Base-by-base conservation (phyloP, 1,140 invertebrate genomes). In the Cyclargus thomasi region DNA sequence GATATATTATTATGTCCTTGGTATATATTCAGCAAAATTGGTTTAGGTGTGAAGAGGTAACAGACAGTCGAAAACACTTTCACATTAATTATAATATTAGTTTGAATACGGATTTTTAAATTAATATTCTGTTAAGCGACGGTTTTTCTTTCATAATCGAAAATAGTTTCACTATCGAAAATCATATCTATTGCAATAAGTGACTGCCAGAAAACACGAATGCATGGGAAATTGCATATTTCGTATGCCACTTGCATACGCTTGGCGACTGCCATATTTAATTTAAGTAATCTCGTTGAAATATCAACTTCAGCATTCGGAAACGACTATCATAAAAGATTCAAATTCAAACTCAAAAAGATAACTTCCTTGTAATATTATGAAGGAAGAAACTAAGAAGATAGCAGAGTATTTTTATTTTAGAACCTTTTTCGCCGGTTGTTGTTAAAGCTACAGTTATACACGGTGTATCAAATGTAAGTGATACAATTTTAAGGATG, bases 211-310 rank as follows among this genome's bases (percentile, higher is more conserved):
- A 59, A 59, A 59, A 20, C 55, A 59, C 18, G 55, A 5, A 20
- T 18, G 64, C 71, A 78, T 80, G 74, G 77, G 76, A 78, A 80
- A 83, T 81, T 77, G 78, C 73, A 81, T 82, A 73, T 81, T 81
- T 75, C 68, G 68, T 67, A 72, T 80, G 81, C 75, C 81, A 79
- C 66, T 65, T 63, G 73, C 81, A 81, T 74, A 70, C 69, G 55
- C 64, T 64, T 64, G 69, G 53, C 47, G 53, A n/a, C 21, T 29
- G 63, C 23, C 62, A 65, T 53, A 67, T 73, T 65, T 73, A 68
- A 78, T 77, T 73, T 69, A 68, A 63, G 74, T 77, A 74, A 82
- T 80, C 78, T 80, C 22, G 39, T 59, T 59, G 66, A 64, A 74
- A 66, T 70, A 76, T 76, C 78, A 73, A 53, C 20, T 75, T 70